Evolutionary conservation across 1,140 invertebrate species (phyloP), one percentile per base, ranked within the genome.

Genomic region (Vanessa atalanta): DNA sequence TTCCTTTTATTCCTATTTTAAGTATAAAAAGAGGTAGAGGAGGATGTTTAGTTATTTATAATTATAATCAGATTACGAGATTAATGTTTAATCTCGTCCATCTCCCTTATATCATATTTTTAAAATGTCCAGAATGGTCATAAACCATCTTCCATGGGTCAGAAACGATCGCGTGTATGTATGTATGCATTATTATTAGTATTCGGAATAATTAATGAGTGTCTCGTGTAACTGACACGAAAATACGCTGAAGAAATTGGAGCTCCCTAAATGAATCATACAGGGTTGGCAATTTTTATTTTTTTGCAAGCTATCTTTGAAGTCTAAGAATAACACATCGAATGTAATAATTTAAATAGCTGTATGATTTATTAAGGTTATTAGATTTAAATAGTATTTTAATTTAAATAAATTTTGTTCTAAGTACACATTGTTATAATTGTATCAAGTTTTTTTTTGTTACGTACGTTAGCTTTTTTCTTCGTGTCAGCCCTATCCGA

Each of bases 181-280:
- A 63, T 76, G 63, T 74, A 67, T 76, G 77, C 68, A 82, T 74
- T 81, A 77, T 73, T 77, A 43, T 43, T 71, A 77, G 77, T 83
- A 81, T 78, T 79, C 51, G 67, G 83, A 83, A 84, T 74, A 76
- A 79, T 82, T 73, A 76, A 80, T 80, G 79, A 84, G 57, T 79
- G 76, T 77, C 74, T 78, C 77, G 77, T 81, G 73, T 63, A 65
- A 73, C 70, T 72, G 50, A 67, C 65, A 80, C 69, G 70, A 75
- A 79, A 79, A 78, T 76, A 76, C 73, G 75, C 55, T 75, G 74
- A 83, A 83, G 81, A 84, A 84, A 84, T 81, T 84, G 70, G 80
- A 81, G 73, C 79, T 77, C n/a, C 64, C 60, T 77, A 55, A 76
- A 77, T 84, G 83, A 84, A 74, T 85, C 83, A 84, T 66, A 55